Evolutionary conservation across 2,888 invertebrate genomes (phyloP), one percentile per base, ranked within the genome.

Genomic region (Brenthis ino): DNA sequence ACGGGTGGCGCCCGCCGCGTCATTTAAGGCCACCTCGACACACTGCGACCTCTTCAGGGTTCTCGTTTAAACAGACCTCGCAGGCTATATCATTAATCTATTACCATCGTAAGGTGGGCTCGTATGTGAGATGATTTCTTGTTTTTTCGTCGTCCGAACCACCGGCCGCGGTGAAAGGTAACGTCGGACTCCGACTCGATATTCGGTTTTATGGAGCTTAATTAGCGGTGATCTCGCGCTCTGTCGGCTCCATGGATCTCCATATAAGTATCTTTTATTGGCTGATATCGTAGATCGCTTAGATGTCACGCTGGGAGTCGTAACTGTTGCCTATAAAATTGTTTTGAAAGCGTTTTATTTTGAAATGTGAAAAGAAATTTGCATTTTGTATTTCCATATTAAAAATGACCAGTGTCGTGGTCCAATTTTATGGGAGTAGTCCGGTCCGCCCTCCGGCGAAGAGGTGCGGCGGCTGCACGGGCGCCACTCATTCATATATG

Each of bases 81-180:
- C 75, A 85, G 84, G 85, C 89, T 84, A 85, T 90, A 91, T 91
- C 91, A 91, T 92, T 92, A 91, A 92, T 91, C 91, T 92, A 92
- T 92, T 91, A 91, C 86, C 80, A 79, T 80, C 82, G 84, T 84
- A 83, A 79, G 84, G 82, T 84, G 84, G 84, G 84, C 85, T 85
- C 82, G 84, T 83, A 85, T 81, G 84, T 83, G 83, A 80, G 81
- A 81, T 82, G 77, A 83, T 83, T 83, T 77, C 82, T 82, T 80
- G 79, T 85, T 87, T 88, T 86, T 86, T 83, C 74, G 69, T 77
- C 77, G 74, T 67, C 77, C 77, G 53, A 53, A 78, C 73, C 78
- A 81, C 68, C 83, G 83, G 79, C 77, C 73, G 72, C 82, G 84
- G 89, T 87, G 88, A 89, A 89, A 90, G 89, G 85, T 85, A 88